phyloP scores from a whole-genome alignment of 2,113 vertebrate genomes.

The Lepidothrix coronata region DNA sequence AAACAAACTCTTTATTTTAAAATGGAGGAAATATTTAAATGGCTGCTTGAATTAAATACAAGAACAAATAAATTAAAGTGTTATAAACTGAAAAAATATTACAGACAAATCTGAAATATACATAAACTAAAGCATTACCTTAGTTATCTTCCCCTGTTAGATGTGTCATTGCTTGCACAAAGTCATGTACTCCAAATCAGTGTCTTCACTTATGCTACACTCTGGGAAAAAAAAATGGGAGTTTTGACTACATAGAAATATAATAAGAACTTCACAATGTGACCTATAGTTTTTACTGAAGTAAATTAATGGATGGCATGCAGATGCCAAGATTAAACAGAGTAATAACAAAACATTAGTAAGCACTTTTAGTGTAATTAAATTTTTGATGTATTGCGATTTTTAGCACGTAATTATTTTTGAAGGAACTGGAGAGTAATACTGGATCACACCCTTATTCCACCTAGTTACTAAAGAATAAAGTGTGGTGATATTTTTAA shows the following conservation, averaged over 20 bases:
- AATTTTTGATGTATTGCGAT: constrained; percentile 70
- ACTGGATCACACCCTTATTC: constrained; percentile 41
- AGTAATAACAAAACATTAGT: constrained; percentile 60
- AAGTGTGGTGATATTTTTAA: constrained; percentile 53
- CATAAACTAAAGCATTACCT: neutral
- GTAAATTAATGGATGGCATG: constrained; percentile 59
- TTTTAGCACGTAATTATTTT: constrained; percentile 50
- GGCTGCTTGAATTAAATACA: neutral
- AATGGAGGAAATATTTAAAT: neutral
- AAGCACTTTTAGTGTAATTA: constrained; percentile 66
- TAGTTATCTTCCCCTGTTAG: neutral
- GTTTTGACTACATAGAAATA: constrained; percentile 3
- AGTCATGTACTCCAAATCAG: neutral
- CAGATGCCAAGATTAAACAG: constrained; percentile 56
- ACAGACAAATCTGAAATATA: neutral
- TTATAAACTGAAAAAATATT: neutral
- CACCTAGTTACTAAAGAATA: constrained; percentile 34
- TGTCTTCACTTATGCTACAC: neutral
- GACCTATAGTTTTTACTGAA: constrained; percentile 42
- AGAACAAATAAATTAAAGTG: neutral
- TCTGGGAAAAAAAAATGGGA: neutral
- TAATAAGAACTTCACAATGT: constrained; percentile 39
- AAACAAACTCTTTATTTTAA: neutral
- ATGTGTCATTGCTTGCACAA: neutral
- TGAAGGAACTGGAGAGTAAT: constrained; percentile 46